Conservation (phyloP, 2,888 invertebrate genomes). For the Eudasyphora cyanicolor region DNA sequence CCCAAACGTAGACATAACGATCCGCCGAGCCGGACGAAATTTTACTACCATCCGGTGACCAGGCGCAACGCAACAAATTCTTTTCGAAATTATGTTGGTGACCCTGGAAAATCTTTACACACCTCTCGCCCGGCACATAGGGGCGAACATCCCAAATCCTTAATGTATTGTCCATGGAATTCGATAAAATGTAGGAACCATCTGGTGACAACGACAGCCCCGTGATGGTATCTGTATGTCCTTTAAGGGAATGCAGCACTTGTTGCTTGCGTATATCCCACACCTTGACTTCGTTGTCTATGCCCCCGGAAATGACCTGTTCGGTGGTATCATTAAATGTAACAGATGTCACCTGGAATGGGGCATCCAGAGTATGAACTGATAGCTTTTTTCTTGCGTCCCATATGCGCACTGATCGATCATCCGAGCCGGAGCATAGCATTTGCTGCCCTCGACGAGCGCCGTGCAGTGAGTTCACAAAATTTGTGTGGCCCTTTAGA, state of each 20-base stretch:
- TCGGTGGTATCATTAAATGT: conserved; percentile 98
- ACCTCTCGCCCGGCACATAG: conserved; percentile 95
- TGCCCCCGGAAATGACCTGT: conserved; percentile 95
- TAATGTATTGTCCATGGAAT: conserved; percentile 97
- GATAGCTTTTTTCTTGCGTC: conserved; percentile 94
- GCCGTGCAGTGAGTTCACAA: conserved; percentile 87
- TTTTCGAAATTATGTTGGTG: conserved; percentile 99
- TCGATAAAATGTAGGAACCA: conserved; percentile 94
- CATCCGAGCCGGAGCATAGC: conserved; percentile 96
- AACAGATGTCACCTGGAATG: conserved; percentile 91
- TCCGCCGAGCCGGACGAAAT: conserved; percentile 93
- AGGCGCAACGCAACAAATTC: conserved; percentile 94
- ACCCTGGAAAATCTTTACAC: conserved; percentile 94
- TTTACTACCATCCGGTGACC: conserved; percentile 96
- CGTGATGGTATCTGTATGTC: conserved; percentile 97
- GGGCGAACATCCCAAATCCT: conserved; percentile 98
- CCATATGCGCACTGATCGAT: conserved; percentile 94
- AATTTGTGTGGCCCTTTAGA: conserved; percentile 90
- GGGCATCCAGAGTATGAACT: conserved; percentile 86
- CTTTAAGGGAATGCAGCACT: conserved; percentile 90
- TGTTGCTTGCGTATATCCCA: conserved; percentile 96
- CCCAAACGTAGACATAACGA: conserved; percentile 98
- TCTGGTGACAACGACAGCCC: conserved; percentile 84
- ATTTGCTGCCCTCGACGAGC: conserved; percentile 91
- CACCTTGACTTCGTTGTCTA: conserved; percentile 98